Base-by-base conservation (phyloP, 2,888 invertebrate genomes). In the Limenitis camilla region DNA sequence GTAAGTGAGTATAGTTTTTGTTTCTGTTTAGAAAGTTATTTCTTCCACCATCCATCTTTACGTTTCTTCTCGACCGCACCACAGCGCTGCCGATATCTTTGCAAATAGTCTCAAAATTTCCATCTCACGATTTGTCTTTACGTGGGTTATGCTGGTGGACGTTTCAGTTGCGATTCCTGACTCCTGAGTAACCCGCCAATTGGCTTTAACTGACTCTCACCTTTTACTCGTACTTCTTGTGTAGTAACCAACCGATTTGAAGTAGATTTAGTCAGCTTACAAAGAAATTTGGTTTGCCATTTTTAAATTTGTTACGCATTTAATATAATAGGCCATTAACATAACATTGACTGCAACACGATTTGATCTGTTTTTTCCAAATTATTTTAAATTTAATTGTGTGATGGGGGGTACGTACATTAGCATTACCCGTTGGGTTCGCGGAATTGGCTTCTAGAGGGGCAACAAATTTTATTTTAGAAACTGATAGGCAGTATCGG, bases 81-180 rank as follows among this genome's bases (percentile, higher is more conserved):
- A 70, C 76, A 72, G 77, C 79, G 80, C 76, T 68, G 70, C 74
- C 71, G 68, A 49, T 33, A 47, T 52, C 45, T 54, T 39, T 55
- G 49, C 53, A 50, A 53, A 49, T 43, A 43, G 35, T 54, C 49
- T 56, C 55, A 32, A 53, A 52, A 53, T 53, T 50, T 44, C 51
- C 50, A 57, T 52, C 39, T 40, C 54, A 56, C 51, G 52, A 52
- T 49, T 44, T 47, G 38, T 53, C 49, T 56, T 49, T 54, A 50
- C 58, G 46, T 58, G 66, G 74, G 69, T 71, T 62, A 69, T 72
- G 76, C 77, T 72, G 69, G 71, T 73, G 71, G 63, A 64, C 67
- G 60, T 60, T 61, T 59, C 66, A 36, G 43, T 61, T 64, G 58
- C 50, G 43, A 36, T 49, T 28, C 29, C 35, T 35, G 19, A 43